These are phyloP conservation scores for Etheostoma cragini DNA, from an alignment of 2,113 vertebrate genomes.

Conservation along the genomic window DNA sequence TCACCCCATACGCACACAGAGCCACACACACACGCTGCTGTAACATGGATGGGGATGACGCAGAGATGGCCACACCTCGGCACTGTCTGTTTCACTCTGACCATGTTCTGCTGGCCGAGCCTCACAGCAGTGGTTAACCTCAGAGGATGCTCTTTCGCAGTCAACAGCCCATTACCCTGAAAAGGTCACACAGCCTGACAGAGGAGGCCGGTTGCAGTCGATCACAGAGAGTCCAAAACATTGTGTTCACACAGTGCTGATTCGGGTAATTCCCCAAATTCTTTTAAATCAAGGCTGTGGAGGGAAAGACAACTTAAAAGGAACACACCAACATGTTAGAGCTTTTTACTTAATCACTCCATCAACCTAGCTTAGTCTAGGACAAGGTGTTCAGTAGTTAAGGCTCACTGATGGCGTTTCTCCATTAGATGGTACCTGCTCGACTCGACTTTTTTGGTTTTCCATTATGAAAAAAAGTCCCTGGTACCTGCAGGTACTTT, in stretches of 20 bases:
- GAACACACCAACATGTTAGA: not conserved
- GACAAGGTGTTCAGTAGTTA: not conserved
- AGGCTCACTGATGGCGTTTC: not conserved
- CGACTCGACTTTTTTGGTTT: too few species aligned
- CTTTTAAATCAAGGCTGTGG: constrained; percentile 1
- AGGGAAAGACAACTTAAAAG: not conserved
- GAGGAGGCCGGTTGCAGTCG: constrained; percentile 14
- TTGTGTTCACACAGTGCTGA: constrained; percentile 3
- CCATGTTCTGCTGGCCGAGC: constrained; percentile 30
- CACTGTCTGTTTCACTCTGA: constrained; percentile 42
- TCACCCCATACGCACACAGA: constrained; percentile 58
- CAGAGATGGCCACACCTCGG: constrained; percentile 50
- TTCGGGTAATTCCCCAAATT: not conserved
- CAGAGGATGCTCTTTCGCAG: constrained; percentile 27
- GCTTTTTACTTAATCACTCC: not conserved
- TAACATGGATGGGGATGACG: constrained; percentile 64
- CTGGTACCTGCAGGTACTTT: too few species aligned
- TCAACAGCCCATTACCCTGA: constrained; percentile 14
- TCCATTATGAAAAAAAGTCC: too few species aligned
- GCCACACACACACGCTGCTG: constrained; percentile 34
- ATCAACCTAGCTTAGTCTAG: not conserved
- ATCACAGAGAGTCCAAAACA: constrained; percentile 1
- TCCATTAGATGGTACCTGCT: too few species aligned
- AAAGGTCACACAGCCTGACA: constrained; percentile 35
- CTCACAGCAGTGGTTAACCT: constrained; percentile 29